Percentiles rank a stretch among this genome's conserved stretches.
These are phyloP conservation scores for Philopedon plagiatum DNA, from an alignment of 2,888 invertebrate genomes.

Conservation along the genomic window DNA sequence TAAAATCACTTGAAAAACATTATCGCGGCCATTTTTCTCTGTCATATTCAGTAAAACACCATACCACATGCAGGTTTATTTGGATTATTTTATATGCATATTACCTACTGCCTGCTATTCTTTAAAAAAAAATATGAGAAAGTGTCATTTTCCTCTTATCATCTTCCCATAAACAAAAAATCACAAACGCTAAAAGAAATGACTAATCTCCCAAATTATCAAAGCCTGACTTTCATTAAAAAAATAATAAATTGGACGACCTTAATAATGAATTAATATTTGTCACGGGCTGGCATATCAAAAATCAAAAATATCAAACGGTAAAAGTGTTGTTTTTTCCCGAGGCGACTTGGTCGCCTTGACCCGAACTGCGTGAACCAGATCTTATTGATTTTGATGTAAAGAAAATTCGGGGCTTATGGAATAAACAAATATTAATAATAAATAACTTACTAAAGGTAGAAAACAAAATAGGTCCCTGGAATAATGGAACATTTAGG, in stretches of 20 bases:
- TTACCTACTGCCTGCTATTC: too few species aligned
- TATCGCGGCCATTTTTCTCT: too few species aligned
- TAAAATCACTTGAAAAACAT: too few species aligned
- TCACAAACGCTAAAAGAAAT: too few species aligned
- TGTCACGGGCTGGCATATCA: not conserved
- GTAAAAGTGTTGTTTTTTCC: slow-evolving; percentile 15
- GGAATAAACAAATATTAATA: not conserved
- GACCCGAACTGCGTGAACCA: slow-evolving; percentile 17
- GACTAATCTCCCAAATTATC: not conserved
- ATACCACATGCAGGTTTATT: too few species aligned
- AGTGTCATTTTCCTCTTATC: too few species aligned
- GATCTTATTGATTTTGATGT: slow-evolving; percentile 4
- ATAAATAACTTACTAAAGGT: not conserved
- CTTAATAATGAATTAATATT: not conserved
- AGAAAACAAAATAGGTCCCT: not conserved
- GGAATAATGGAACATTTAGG: not conserved
- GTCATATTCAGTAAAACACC: too few species aligned
- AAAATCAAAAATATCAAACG: slow-evolving; percentile 1
- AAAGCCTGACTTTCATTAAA: too few species aligned
- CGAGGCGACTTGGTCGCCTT: slow-evolving; percentile 14
- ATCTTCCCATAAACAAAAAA: too few species aligned
- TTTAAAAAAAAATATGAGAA: too few species aligned
- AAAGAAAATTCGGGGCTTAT: not conserved
- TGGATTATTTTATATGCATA: too few species aligned
- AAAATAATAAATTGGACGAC: too few species aligned